Evolutionary conservation across 2,113 vertebrate genomes (phyloP), one percentile per base, ranked within the genome.

Genomic region (Labrus mixtus): DNA sequence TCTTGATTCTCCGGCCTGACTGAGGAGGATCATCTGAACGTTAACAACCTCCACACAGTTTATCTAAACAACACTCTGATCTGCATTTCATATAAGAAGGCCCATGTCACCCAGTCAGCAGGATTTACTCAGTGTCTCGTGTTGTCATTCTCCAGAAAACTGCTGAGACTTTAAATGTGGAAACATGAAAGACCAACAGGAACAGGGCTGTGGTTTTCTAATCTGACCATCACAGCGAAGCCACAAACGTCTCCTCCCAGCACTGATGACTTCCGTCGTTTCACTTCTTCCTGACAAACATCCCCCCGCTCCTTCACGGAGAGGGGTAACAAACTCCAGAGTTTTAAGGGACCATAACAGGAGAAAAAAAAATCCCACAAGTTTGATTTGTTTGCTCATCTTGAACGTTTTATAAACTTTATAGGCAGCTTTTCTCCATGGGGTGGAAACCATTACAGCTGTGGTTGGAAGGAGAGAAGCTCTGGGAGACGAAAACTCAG

Each of bases 251-350:
- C 85, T 79, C 73, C 70, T 72, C 60, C 1, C 53, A 33, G 67
- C 43, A 16, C 77, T 76, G 75, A 91, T 73, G 81, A 86, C 87
- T 90, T 90, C 88, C 50, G 23, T 74, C 20, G 55, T 80, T 74
- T 87, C 43, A 65, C 76, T 43, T 19, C 80, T 88, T 88, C 88
- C 82, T 78, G 61, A 67, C 79, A 67, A 78, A 76, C 83, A 70
- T 81, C 46, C 71, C 13, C 17, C 16, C 48, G 0, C 23, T 41
- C 23, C 46, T 48, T 37, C 37, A 10, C 36, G 54, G 17, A 10
- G 16, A 2, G 2, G 43, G 19, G 39, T 0, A 46, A 45, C 33
- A 11, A 39, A 17, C 39, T 6, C 11, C 50, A 15, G 36, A 53
- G 59, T 16, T 25, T 16, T 3, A 33, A 6, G 1, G 20, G 10